phyloP scores from a whole-genome alignment of 2,888 invertebrate species.

The Apamea monoglypha region DNA sequence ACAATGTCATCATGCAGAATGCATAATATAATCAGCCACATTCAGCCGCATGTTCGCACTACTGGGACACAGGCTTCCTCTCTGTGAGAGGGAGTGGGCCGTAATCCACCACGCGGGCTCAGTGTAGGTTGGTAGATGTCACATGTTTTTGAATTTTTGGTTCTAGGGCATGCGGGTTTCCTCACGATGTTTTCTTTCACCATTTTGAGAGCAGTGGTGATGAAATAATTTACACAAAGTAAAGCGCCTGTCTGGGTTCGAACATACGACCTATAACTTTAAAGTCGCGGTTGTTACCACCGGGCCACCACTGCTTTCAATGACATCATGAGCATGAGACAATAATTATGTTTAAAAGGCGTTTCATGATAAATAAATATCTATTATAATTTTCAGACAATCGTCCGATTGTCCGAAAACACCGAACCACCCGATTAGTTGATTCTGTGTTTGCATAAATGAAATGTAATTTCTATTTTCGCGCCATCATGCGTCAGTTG shows the following conservation, averaged over 20 bases:
- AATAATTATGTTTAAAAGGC: not conserved
- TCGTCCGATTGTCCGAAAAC: not conserved
- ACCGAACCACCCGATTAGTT: not conserved
- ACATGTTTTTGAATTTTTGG: not conserved
- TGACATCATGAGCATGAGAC: not conserved
- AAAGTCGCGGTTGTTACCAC: not conserved
- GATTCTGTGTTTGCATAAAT: not conserved
- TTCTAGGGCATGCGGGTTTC: too few species aligned
- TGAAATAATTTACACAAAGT: not conserved
- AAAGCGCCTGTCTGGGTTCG: not conserved
- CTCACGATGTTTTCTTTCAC: not conserved
- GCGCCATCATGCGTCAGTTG: not conserved
- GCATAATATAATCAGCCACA: not conserved
- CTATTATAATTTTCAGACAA: conserved; percentile 2
- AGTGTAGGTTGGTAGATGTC: not conserved
- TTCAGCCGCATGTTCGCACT: too few species aligned
- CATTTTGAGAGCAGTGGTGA: not conserved
- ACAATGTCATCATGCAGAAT: not conserved
- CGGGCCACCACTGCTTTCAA: not conserved
- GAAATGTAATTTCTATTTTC: not conserved
- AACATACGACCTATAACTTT: not conserved
- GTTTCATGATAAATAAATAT: not conserved
- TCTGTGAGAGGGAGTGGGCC: not conserved
- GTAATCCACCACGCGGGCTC: not conserved
- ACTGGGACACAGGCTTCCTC: too few species aligned